Base-by-base conservation (phyloP, 2,888 invertebrate species). In the Iphiclides podalirius region DNA sequence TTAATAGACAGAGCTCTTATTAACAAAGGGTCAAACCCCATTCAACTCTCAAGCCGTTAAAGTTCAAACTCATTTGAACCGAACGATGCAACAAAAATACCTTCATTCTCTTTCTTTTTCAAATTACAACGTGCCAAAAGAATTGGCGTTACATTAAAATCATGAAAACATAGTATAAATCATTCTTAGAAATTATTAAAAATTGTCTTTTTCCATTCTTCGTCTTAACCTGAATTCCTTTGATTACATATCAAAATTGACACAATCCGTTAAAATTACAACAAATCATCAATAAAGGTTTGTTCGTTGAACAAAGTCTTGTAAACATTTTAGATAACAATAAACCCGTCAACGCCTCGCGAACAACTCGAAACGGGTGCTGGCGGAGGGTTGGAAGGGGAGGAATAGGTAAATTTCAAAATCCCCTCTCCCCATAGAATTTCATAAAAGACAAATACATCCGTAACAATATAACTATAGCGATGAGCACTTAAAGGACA, bases 301-400 rank as follows among this genome's bases (percentile, higher is more conserved):
- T 31, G 17, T 37, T 34, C 14, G 20, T 34, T 26, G 46, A 35
- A 43, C 45, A 46, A 55, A 53, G 39, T 47, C 40, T 51, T 16
- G n/a, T 34, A 36, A 38, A 47, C 42, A 51, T 43, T 53, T 37
- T 56, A 31, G 52, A 59, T 58, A 61, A 63, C 62, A 68, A 66
- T 63, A 69, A 64, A n/a, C n/a, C n/a, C 66, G 61, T 53, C 41
- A 60, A 60, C 58, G 50, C 52, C 48, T 52, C n/a, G n/a, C n/a
- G n/a, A n/a, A n/a, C n/a, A n/a, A n/a, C n/a, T n/a, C n/a, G n/a
- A n/a, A n/a, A n/a, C n/a, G n/a, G n/a, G n/a, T n/a, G n/a, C n/a
- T n/a, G n/a, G n/a, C n/a, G n/a, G n/a, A n/a, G n/a, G n/a, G n/a
- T n/a, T n/a, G n/a, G n/a, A n/a, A n/a, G n/a, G n/a, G n/a, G n/a